A percentile compares a stretch with the other conserved stretches of the same genome.
Conservation (phyloP, 92 coral and sea anemone species). For the Meandrina meandrites region DNA sequence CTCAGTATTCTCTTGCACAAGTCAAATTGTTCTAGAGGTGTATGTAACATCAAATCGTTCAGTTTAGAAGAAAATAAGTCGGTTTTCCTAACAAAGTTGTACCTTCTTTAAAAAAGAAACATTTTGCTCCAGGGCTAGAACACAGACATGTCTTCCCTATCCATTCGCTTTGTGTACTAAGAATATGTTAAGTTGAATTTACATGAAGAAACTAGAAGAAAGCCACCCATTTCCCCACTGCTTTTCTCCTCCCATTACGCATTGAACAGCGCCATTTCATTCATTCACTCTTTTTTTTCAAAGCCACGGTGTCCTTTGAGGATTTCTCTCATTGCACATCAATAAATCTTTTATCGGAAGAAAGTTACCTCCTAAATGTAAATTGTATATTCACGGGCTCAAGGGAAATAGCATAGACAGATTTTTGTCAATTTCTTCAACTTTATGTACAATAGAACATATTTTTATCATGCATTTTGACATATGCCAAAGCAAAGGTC, state of each 20-base stretch:
- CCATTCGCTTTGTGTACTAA: neutral
- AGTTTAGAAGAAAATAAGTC: neutral
- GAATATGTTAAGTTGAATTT: neutral
- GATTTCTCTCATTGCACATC: neutral
- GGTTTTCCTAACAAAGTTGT: neutral
- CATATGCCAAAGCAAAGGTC: neutral
- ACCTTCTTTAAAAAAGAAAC: neutral
- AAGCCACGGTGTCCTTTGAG: neutral
- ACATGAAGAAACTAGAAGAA: too few relatives aligned
- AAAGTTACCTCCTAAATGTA: neutral
- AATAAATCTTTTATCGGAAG: neutral
- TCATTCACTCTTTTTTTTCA: too few relatives aligned
- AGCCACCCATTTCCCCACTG: too few relatives aligned
- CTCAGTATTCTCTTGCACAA: neutral
- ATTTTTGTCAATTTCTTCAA: neutral
- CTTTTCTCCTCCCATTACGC: neutral
- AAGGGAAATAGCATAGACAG: neutral
- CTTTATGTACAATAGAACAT: neutral
- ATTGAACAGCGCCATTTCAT: neutral
- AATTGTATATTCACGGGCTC: neutral
- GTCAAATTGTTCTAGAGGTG: too few relatives aligned
- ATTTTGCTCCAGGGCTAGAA: neutral
- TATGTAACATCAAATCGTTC: too few relatives aligned
- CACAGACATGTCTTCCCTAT: neutral
- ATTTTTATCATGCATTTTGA: neutral